These are phyloP conservation scores for Thysanoteuthis rhombus DNA, from an alignment of 2,888 invertebrate species.

Conservation along the genomic window DNA sequence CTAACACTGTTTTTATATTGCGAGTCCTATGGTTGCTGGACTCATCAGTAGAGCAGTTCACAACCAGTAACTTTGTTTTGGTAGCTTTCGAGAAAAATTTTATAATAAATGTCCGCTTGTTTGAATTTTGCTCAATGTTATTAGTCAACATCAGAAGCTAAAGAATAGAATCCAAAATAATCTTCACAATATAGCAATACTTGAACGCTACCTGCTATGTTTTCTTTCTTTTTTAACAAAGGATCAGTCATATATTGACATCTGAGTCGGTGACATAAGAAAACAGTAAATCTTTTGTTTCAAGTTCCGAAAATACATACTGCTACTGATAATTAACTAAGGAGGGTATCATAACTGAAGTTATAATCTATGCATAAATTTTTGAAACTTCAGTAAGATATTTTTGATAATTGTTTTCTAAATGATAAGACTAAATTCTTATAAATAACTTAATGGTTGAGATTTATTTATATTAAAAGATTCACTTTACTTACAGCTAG, in stretches of 20 bases:
- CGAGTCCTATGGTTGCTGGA: no score
- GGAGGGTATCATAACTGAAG: background rate
- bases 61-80: background rate
- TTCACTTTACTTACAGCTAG: no score
- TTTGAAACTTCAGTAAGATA: background rate
- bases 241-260: background rate
- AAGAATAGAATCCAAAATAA: background rate
- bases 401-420: no score
- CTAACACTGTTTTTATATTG: no score
- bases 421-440: background rate
- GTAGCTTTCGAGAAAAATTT: background rate
- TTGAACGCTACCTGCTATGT: background rate
- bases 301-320: background rate
- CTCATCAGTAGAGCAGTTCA: background rate
- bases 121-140: background rate
- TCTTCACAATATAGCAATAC: background rate
- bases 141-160: background rate
- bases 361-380: background rate
- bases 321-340: background rate
- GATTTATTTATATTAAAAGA: no score
- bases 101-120: background rate
- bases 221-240: background rate
- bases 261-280: background rate
- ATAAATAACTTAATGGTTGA: background rate
- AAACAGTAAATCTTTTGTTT: background rate